These are phyloP conservation scores for Rhagonycha fulva DNA, from an alignment of 2,888 invertebrate genomes.

Conservation along the genomic window DNA sequence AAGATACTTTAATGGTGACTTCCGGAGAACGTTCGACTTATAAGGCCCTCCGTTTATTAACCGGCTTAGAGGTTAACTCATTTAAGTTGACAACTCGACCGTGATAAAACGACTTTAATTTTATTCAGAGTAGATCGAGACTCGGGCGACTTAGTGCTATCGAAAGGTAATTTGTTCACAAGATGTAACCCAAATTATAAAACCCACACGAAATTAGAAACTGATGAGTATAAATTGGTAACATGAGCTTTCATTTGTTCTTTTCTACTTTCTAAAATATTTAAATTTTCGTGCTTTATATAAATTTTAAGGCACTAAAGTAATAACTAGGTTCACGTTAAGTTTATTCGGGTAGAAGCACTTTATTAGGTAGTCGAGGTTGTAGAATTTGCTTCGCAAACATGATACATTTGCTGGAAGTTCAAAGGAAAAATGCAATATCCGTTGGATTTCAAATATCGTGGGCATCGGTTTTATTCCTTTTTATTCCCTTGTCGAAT, in stretches of 20 bases:
- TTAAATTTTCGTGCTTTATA: neutral
- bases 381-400: constrained; percentile 37
- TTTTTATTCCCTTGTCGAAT: constrained; percentile 32
- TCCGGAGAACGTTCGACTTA: constrained; percentile 22
- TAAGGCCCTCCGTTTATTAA: constrained; percentile 26
- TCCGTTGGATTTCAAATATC: constrained; percentile 46
- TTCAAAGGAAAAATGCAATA: constrained; percentile 50
- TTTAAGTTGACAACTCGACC: constrained; percentile 27
- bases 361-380: constrained; percentile 33
- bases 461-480: constrained; percentile 43
- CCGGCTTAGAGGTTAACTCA: constrained; percentile 26
- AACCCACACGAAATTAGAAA: neutral
- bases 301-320: neutral
- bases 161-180: constrained; percentile 21
- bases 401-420: constrained; percentile 42
- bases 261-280: neutral
- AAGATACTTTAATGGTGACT: constrained; percentile 20
- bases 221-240: neutral
- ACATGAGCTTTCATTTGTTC: neutral
- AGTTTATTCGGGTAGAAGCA: constrained; percentile 37
- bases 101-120: constrained; percentile 24
- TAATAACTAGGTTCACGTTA: constrained; percentile 26
- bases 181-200: constrained; percentile 17
- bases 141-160: constrained; percentile 8
- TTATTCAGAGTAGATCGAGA: constrained; percentile 21